Evolutionary conservation across 2,888 invertebrate genomes (phyloP).

Genomic region (Blastobasis lacticolella): DNA sequence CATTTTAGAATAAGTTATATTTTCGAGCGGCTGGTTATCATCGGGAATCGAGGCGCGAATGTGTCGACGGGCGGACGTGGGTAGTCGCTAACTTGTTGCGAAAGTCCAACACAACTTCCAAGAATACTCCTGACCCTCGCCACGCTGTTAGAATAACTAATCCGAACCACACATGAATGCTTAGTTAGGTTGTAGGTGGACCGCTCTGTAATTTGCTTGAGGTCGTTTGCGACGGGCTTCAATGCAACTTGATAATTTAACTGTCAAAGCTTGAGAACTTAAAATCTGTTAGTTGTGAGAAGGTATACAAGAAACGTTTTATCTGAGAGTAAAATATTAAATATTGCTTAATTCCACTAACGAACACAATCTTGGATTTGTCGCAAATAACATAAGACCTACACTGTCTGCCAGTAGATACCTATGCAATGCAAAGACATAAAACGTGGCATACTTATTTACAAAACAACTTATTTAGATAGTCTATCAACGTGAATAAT

Average conservation of each 20-base stretch:
- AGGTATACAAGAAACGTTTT: too few species aligned
- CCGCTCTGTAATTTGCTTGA: not conserved
- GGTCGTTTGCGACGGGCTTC: not conserved
- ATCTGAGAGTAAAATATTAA: too few species aligned
- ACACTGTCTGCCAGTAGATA: too few species aligned
- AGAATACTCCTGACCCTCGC: slow-evolving; percentile 41
- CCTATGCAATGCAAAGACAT: too few species aligned
- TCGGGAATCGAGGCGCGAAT: slow-evolving; percentile 24
- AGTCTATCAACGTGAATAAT: slow-evolving; percentile 8
- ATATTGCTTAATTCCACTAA: too few species aligned
- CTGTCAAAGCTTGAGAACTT: too few species aligned
- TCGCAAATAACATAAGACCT: too few species aligned
- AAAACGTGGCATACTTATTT: too few species aligned
- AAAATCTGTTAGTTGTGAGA: too few species aligned
- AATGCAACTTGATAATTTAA: not conserved
- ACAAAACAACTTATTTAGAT: too few species aligned
- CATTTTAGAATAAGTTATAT: not conserved
- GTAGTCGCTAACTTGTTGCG: slow-evolving; percentile 32
- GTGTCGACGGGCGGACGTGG: slow-evolving; percentile 34
- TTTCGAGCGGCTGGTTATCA: slow-evolving; percentile 19
- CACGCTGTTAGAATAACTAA: slow-evolving; percentile 42
- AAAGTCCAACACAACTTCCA: slow-evolving; percentile 38
- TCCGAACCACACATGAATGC: slow-evolving; percentile 33
- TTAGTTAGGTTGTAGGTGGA: slow-evolving; percentile 13
- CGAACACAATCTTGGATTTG: too few species aligned